Evolutionary conservation across 2,888 invertebrate genomes (phyloP).

Genomic region (Ennomos fuscantarius): DNA sequence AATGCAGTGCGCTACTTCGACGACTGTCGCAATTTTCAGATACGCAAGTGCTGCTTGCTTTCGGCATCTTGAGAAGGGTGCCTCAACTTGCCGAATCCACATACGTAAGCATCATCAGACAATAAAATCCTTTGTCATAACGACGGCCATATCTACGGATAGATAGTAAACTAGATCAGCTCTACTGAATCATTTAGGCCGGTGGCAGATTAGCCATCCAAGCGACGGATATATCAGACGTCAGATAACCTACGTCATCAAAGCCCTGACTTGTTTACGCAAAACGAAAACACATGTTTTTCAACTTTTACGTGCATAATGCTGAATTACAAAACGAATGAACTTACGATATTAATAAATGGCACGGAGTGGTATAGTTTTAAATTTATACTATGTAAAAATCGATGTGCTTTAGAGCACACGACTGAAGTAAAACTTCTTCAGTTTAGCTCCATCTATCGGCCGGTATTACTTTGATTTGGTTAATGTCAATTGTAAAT

Average conservation of each 20-base stretch:
- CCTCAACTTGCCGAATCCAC: too few relatives aligned
- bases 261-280: conserved; percentile 32
- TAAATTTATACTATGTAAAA: conserved; percentile 19
- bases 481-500: too few relatives aligned
- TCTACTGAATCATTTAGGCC: conserved; percentile 27
- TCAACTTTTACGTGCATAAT: conserved; percentile 13
- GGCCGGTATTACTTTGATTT: too few relatives aligned
- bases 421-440: too few relatives aligned
- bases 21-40: conserved; percentile 48
- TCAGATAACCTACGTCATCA: conserved; percentile 29
- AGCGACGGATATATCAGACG: conserved; percentile 22
- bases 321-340: conserved; percentile 10
- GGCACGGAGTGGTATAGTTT: background rate
- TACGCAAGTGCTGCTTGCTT: conserved; percentile 22
- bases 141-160: background rate
- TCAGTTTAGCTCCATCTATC: too few relatives aligned
- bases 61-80: conserved; percentile 13
- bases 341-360: conserved; percentile 9
- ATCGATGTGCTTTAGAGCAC: too few relatives aligned
- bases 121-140: conserved; percentile 6
- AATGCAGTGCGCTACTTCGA: conserved; percentile 56
- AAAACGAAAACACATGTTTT: conserved; percentile 23
- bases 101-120: background rate
- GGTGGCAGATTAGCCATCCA: conserved; percentile 22
- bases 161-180: conserved; percentile 18